Evolutionary conservation across 2,888 invertebrate species (phyloP).

Genomic region (Pegoplata infirma): DNA sequence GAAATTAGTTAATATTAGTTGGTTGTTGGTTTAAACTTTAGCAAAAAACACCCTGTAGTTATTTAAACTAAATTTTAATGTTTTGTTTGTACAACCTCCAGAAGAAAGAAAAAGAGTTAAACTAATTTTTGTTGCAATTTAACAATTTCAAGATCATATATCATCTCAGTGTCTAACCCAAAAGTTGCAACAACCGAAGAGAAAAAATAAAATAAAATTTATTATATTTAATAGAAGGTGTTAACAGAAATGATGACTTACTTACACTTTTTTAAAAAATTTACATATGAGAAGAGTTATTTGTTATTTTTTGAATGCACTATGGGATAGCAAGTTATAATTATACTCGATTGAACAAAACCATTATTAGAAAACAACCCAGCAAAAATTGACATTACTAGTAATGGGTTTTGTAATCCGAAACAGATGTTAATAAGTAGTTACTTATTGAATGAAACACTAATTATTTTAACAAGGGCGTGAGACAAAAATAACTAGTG

Average conservation of each 20-base stretch:
- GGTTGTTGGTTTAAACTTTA: slow-evolving; percentile 11
- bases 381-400: no score
- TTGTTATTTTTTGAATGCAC: no score
- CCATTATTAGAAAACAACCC: no score
- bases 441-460: no score
- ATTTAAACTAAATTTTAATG: slow-evolving; percentile 51
- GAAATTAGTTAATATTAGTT: slow-evolving; percentile 65
- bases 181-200: slow-evolving; percentile 3
- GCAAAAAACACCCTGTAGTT: slow-evolving; percentile 44
- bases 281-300: background rate
- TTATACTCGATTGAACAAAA: no score
- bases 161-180: slow-evolving; percentile 44
- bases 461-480: no score
- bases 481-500: no score
- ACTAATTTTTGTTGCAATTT: slow-evolving; percentile 52
- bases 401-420: no score
- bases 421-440: no score
- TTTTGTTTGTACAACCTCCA: slow-evolving; percentile 29
- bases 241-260: slow-evolving; percentile 61
- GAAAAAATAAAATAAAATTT: slow-evolving; percentile 52
- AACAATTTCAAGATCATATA: slow-evolving; percentile 49
- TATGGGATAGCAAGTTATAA: no score
- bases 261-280: slow-evolving; percentile 11
- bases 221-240: slow-evolving; percentile 59
- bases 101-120: background rate